phyloP scores from a whole-genome alignment of 2,113 vertebrate species.

The Calyptomena viridis region DNA sequence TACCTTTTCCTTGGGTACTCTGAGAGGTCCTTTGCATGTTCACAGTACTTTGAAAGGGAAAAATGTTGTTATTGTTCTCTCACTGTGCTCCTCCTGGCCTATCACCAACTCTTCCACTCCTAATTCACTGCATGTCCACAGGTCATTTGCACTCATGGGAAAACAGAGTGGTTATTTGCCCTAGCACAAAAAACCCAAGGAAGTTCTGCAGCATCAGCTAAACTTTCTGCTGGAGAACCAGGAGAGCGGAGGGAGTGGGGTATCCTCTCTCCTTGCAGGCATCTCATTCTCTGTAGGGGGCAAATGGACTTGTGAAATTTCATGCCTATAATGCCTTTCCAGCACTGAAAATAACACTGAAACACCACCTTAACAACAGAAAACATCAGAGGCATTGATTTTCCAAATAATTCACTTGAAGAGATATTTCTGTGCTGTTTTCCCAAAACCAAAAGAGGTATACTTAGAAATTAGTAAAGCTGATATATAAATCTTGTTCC shows the following conservation, averaged over 20 bases:
- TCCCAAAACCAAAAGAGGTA: background rate
- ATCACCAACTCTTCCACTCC: background rate
- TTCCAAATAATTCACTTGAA: background rate
- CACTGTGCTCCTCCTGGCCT: background rate
- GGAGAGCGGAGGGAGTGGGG: background rate
- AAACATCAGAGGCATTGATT: background rate
- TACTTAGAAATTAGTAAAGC: background rate
- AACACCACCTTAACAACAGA: background rate
- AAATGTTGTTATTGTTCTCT: background rate
- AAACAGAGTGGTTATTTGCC: background rate
- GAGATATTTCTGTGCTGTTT: background rate
- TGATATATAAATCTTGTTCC: background rate
- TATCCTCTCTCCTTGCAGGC: background rate
- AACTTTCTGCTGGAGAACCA: background rate
- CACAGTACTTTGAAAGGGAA: background rate
- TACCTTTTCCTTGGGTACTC: background rate
- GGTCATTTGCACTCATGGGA: background rate
- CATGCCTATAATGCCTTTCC: background rate
- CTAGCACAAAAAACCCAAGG: background rate
- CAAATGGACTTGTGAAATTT: background rate
- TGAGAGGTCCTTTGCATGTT: background rate
- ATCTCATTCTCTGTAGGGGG: background rate
- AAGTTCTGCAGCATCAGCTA: conserved; percentile 12
- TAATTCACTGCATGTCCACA: background rate
- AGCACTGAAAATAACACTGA: background rate